Percentiles rank a stretch among this genome's conserved stretches.
Evolutionary conservation across 2,888 invertebrate species (phyloP).

Genomic region (Sceliomorpha sp.): DNA sequence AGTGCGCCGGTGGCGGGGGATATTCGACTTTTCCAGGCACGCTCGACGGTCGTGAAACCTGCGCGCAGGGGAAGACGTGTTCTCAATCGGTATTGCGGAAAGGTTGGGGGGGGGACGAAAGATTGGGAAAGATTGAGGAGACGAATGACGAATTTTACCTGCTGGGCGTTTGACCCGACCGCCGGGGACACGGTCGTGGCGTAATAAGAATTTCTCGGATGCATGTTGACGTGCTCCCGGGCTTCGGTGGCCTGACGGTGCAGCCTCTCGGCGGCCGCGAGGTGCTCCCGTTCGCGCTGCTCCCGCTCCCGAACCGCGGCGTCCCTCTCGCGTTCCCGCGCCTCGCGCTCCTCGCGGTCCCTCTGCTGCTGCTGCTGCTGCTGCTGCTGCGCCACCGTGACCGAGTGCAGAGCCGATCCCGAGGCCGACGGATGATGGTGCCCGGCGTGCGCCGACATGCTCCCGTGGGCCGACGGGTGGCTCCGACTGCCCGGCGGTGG

Average conservation of each 20-base stretch:
- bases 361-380: conserved; percentile 61
- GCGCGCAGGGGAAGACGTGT: too few species aligned
- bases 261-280: conserved; percentile 72
- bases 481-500: conserved; percentile 72
- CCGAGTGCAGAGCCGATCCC: conserved; percentile 63
- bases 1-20: conserved; percentile 81
- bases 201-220: conserved; percentile 82
- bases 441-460: conserved; percentile 64
- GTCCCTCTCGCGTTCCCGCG: conserved; percentile 58
- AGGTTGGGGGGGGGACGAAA: too few species aligned
- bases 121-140: too few species aligned
- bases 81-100: too few species aligned
- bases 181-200: conserved; percentile 78
- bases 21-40: conserved; percentile 77
- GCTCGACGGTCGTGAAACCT: conserved; percentile 76
- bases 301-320: conserved; percentile 59
- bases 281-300: conserved; percentile 67
- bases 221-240: conserved; percentile 76
- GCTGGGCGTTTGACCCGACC: too few species aligned
- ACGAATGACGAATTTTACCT: too few species aligned
- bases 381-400: conserved; percentile 71
- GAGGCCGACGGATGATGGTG: conserved; percentile 74
- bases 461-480: conserved; percentile 69
- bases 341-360: conserved; percentile 66
- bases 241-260: conserved; percentile 72